Base-by-base conservation (phyloP, 2,888 invertebrate species). In the Drosophila mimica region DNA sequence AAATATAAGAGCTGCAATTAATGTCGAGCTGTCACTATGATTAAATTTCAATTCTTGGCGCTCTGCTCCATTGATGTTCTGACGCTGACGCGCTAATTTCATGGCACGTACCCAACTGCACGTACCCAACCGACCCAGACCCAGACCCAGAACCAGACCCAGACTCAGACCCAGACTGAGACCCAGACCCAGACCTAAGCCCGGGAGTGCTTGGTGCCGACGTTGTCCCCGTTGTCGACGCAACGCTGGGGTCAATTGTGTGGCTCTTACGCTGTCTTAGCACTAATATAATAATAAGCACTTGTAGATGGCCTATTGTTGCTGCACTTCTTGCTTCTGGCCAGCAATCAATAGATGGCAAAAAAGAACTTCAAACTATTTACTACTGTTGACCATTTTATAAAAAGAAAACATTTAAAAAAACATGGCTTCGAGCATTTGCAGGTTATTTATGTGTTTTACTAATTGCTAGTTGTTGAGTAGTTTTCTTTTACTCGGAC, bases 231-330 rank as follows among this genome's bases (percentile, higher is more conserved):
- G 25, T 25, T 67, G 67, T 77, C 70, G 67, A 68, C 70, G 64
- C 65, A 77, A 74, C 49, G 49, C 54, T 68, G 69, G 67, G 84
- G 79, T 84, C 84, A 84, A 82, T 79, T 82, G 76, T 74, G 46
- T 64, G 85, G 72, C 83, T 77, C 68, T 81, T 85, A 85, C 61
- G 82, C 81, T 83, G 83, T 84, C 81, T 76, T 74, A 78, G 66
- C 79, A 73, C 75, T 79, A 85, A 88, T 85, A 83, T 78, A 85
- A 86, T 86, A 88, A 88, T 88, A 88, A 86, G 83, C 83, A 80
- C 80, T 86, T 88, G 71, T 72, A 11, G 56, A 54, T 60, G 59
- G 67, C 49, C 76, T 71, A 71, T 83, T 86, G 79, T 83, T 76
- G 61, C 11, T 34, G 71, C 56, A 36, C 34, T 40, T 57, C 49